phyloP scores from a whole-genome alignment of 2,888 invertebrate species.

The Temnothorax rugatulus region DNA sequence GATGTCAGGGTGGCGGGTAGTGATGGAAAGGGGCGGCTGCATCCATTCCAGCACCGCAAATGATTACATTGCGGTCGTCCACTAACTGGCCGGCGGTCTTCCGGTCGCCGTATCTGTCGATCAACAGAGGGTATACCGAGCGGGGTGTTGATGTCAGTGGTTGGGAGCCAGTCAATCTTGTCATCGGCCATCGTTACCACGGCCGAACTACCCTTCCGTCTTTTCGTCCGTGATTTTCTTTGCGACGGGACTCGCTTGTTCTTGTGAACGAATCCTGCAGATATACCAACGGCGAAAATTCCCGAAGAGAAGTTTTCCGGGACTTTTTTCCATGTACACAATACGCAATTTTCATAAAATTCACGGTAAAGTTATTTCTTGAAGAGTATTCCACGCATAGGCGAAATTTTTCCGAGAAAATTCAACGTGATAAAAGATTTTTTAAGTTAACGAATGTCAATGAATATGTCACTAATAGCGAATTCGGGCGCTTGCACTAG shows the following conservation, averaged over 20 bases:
- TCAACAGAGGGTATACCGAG: constrained; percentile 76
- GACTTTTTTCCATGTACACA: not conserved
- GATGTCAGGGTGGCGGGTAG: constrained; percentile 27
- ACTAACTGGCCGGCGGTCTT: constrained; percentile 83
- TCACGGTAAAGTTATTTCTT: not conserved
- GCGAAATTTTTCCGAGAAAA: not conserved
- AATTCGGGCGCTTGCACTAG: too few relatives aligned
- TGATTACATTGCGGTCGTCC: constrained; percentile 85
- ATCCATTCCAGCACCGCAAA: constrained; percentile 83
- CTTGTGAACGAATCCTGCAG: too few relatives aligned
- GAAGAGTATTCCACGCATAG: not conserved
- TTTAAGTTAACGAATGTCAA: not conserved
- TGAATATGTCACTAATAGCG: not conserved
- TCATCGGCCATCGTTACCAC: constrained; percentile 35
- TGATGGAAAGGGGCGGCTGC: constrained; percentile 56
- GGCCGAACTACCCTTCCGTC: not conserved
- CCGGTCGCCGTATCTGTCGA: constrained; percentile 76
- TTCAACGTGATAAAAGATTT: not conserved
- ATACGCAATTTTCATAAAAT: not conserved
- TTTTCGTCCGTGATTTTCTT: constrained; percentile 25
- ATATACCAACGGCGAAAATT: not conserved
- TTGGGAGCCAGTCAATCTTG: constrained; percentile 63
- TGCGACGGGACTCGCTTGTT: not conserved
- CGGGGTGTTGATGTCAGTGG: constrained; percentile 74
- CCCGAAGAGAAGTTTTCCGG: not conserved